These are phyloP conservation scores for Eueremaeus valkanovi DNA, from an alignment of 2,888 invertebrate genomes.

Conservation along the genomic window DNA sequence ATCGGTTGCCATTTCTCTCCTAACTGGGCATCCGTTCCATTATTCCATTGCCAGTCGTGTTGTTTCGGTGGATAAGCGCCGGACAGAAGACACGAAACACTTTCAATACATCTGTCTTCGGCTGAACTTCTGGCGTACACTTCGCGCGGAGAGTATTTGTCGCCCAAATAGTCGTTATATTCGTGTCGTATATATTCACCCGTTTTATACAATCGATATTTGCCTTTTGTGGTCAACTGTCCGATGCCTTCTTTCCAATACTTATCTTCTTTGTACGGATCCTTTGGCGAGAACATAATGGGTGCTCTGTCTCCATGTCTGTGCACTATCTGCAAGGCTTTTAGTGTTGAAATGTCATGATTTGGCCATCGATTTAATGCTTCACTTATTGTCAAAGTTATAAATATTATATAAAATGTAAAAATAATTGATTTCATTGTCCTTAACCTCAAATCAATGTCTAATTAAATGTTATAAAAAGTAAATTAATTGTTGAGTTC, in stretches of 20 bases:
- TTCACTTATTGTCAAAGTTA: no score
- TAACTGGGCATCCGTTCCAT: background rate
- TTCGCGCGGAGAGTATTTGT: conserved; percentile 26
- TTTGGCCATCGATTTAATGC: conserved; percentile 4
- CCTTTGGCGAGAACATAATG: conserved; percentile 27
- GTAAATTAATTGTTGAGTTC: no score
- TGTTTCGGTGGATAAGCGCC: conserved; percentile 28
- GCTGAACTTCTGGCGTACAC: conserved; percentile 29
- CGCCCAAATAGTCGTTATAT: conserved; percentile 22
- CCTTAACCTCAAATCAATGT: no score
- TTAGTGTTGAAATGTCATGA: conserved; percentile 32
- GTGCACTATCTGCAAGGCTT: conserved; percentile 34
- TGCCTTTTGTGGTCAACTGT: conserved; percentile 34
- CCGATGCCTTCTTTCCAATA: conserved; percentile 40
- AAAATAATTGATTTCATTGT: no score
- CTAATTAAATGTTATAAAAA: no score
- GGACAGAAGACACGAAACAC: conserved; percentile 11
- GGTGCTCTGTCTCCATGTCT: conserved; percentile 40
- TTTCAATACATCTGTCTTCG: conserved; percentile 38
- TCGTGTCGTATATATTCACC: conserved; percentile 35
- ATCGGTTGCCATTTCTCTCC: conserved; percentile 33
- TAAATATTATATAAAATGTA: no score
- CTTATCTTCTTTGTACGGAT: conserved; percentile 32
- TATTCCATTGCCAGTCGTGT: background rate
- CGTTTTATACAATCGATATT: conserved; percentile 37